phyloP scores from a whole-genome alignment of 2,888 invertebrate genomes.

The Coleophora flavipennella region DNA sequence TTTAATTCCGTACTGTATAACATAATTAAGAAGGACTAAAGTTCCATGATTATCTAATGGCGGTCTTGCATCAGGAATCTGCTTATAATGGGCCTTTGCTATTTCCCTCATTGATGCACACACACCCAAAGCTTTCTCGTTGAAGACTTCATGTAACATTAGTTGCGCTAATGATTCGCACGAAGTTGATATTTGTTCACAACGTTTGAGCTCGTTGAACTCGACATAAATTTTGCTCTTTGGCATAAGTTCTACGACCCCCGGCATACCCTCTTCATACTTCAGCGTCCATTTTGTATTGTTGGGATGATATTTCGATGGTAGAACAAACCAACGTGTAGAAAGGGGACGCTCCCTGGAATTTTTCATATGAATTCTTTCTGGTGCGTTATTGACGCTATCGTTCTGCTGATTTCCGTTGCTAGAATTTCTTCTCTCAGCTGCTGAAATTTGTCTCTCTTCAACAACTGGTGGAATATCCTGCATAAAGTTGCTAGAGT shows the following conservation, averaged over 20 bases:
- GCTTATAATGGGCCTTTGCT: background rate
- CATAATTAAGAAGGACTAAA: conserved; percentile 1
- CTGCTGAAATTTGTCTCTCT: background rate
- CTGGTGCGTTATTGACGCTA: conserved; percentile 1
- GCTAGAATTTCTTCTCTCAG: no score
- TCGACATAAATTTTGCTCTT: background rate
- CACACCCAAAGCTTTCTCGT: conserved; percentile 1
- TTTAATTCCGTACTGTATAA: background rate
- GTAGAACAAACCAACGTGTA: background rate
- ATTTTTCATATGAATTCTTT: background rate
- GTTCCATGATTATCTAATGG: background rate
- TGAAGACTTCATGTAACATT: no score
- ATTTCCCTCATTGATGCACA: background rate
- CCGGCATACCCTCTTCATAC: background rate
- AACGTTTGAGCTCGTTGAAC: conserved; percentile 1
- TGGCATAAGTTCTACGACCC: conserved; percentile 1
- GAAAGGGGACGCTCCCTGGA: background rate
- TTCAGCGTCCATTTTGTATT: conserved; percentile 1
- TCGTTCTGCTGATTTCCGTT: conserved; percentile 1
- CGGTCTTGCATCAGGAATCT: no score
- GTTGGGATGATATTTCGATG: no score
- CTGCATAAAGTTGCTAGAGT: background rate
- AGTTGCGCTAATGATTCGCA: background rate
- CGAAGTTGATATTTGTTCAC: background rate
- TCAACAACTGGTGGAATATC: background rate